Percentiles rank a stretch among this genome's conserved stretches.
These are phyloP conservation scores for Pogonocichla stellata DNA, from an alignment of 2,113 vertebrate genomes.

Conservation along the genomic window DNA sequence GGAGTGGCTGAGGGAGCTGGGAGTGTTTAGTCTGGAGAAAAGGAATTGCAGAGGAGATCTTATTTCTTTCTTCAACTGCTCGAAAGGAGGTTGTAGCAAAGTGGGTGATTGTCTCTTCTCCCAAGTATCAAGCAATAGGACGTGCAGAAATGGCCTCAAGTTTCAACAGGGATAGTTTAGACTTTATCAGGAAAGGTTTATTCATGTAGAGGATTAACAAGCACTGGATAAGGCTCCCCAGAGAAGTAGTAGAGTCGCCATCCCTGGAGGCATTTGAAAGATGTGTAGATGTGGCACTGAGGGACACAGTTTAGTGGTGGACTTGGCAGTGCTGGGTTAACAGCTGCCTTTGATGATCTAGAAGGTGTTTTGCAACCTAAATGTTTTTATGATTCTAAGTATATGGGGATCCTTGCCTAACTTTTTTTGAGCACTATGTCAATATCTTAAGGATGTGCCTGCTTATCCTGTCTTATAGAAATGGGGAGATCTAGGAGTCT, in stretches of 20 bases:
- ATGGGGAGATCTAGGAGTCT: not conserved
- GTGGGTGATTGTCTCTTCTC: not conserved
- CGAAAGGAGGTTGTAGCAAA: not conserved
- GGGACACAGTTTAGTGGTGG: accelerated
- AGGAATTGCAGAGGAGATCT: not conserved
- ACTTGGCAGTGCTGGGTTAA: not conserved
- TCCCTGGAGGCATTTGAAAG: not conserved
- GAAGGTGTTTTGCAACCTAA: not conserved
- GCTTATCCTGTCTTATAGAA: not conserved
- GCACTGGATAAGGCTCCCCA: not conserved
- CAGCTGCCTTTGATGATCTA: not conserved
- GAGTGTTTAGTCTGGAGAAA: not conserved
- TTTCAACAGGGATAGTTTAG: not conserved
- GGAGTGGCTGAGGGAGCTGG: not conserved
- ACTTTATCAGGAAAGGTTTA: not conserved
- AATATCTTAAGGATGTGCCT: not conserved
- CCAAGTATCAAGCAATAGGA: not conserved
- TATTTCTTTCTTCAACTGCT: not conserved
- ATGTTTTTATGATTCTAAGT: not conserved
- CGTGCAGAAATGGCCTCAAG: not conserved
- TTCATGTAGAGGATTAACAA: not conserved
- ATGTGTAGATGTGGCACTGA: not conserved
- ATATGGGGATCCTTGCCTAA: not conserved
- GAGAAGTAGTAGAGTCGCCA: not conserved
- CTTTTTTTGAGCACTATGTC: not conserved